These are phyloP conservation scores for Calephelis virginiensis DNA, from an alignment of 1,140 invertebrate genomes.

Conservation along the genomic window DNA sequence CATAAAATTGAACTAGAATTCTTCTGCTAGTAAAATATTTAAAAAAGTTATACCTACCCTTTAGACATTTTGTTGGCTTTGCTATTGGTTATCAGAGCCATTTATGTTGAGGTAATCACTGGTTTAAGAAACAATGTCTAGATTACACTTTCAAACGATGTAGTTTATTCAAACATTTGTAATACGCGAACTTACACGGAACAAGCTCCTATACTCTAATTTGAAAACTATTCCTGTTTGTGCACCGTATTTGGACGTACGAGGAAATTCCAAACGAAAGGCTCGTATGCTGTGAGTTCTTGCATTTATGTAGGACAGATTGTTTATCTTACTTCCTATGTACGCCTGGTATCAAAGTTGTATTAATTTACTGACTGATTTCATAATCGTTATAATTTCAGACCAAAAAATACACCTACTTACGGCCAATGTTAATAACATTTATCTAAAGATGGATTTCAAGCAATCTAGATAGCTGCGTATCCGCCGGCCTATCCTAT, in stretches of 20 bases:
- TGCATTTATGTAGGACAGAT: constrained; percentile 10
- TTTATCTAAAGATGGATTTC: too few relatives aligned
- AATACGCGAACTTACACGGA: constrained; percentile 12
- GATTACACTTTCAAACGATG: constrained; percentile 3
- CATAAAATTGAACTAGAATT: too few relatives aligned
- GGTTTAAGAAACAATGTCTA: not conserved
- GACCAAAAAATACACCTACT: too few relatives aligned
- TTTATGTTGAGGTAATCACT: too few relatives aligned
- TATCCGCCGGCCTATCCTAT: too few relatives aligned
- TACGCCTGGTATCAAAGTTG: not conserved
- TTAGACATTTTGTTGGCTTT: too few relatives aligned
- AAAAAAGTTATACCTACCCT: too few relatives aligned
- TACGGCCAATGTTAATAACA: too few relatives aligned
- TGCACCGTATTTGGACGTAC: constrained; percentile 17
- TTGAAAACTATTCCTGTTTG: constrained; percentile 23
- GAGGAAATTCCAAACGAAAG: constrained; percentile 8
- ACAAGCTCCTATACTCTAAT: constrained; percentile 22
- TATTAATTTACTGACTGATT: not conserved
- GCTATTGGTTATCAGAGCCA: too few relatives aligned
- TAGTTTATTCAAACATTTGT: constrained; percentile 20
- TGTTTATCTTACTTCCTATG: not conserved
- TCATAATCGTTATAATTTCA: too few relatives aligned
- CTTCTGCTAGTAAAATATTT: too few relatives aligned
- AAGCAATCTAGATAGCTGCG: too few relatives aligned
- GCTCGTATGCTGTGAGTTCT: constrained; percentile 2